Base-by-base conservation (phyloP, 2,113 vertebrate genomes). In the Noturus placidus region DNA sequence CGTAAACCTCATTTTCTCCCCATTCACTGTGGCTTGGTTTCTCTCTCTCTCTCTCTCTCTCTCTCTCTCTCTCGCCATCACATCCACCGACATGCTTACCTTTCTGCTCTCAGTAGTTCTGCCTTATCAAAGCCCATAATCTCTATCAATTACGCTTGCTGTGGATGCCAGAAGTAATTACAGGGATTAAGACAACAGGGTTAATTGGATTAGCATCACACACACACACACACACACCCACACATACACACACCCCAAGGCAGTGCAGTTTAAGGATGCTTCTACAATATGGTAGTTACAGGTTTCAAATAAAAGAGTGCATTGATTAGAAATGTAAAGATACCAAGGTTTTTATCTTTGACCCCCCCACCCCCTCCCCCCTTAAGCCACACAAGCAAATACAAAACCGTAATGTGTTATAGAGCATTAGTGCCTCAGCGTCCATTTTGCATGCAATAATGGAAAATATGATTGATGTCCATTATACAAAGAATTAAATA, bases 141-240 rank as follows among this genome's bases (percentile, higher is more conserved):
- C 88, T 90, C 90, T 81, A 77, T 86, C 89, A 88, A 90, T 91
- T 90, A 91, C 57, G 82, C 61, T 82, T 57, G 81, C 84, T 88
- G 87, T 89, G 89, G 91, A 89, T 90, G 87, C 77, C 89, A 82
- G 89, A 88, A 90, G 90, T 95, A 93, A 94, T 93, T 92, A 92
- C 80, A 86, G 84, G 86, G 91, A 93, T 92, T 92, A 93, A 91
- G 88, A 86, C 86, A 82, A 72, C 88, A 74, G 82, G 63, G 80
- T 79, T 91, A 86, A 93, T 92, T 91, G 83, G 87, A 93, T 93
- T 93, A 92, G 72, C 74, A 56, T 35, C 5, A 77, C 87, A 83
- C 59, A 72, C 8, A 80, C 87, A 88, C 78, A 59, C 88, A 54
- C 69, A 69, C 67, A 25, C 20, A n/a, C 56, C 63, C 77, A 42